Evolutionary conservation across 2,113 vertebrate species (phyloP), one percentile per base, ranked within the genome.

Genomic region (Charadrius vociferus): DNA sequence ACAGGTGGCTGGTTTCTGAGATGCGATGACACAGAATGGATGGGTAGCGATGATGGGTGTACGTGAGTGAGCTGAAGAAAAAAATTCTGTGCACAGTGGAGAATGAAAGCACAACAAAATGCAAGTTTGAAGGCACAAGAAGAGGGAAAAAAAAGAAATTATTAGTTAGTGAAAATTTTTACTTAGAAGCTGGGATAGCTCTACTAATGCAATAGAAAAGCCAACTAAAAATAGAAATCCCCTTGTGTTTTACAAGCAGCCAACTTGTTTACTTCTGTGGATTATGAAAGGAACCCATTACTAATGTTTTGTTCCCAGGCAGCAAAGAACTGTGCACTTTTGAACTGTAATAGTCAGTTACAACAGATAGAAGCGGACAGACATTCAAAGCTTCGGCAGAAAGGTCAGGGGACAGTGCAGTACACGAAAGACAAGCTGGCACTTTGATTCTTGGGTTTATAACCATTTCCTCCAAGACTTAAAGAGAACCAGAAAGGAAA

Each of bases 11-110:
- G 97, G 86, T 98, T 97, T 79, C 98, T 97, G 43, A 98, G 97
- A 82, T 98, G 97, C 88, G 98, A 98, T 95, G 98, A 98, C 93
- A 63, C 97, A 98, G 92, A 72, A 88, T 96, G 98, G 67, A 98
- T 98, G 73, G 98, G 98, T 37, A 98, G 98, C 73, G 98, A 98
- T n/a, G 98, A 96, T 2, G 98, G 98, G 78, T 98, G 98, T 96
- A 98, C 67, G 91, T 98, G 98, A 96, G 98, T 95, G 61, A 98
- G 98, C 98, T 99, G 90, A 63, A 96, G 81, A 79, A 92, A 86
- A 77, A 65, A 85, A 94, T 74, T 95, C 94, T 96, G 94, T 41
- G 94, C 95, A 88, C 32, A 91, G 86, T 85, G 94, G 71, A 78
- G 97, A 45, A 97, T 93, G 94, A 96, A 79, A 81, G 68, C 61